phyloP scores from a whole-genome alignment of 2,888 invertebrate genomes.

The Acanthococcus lagerstroemiae region DNA sequence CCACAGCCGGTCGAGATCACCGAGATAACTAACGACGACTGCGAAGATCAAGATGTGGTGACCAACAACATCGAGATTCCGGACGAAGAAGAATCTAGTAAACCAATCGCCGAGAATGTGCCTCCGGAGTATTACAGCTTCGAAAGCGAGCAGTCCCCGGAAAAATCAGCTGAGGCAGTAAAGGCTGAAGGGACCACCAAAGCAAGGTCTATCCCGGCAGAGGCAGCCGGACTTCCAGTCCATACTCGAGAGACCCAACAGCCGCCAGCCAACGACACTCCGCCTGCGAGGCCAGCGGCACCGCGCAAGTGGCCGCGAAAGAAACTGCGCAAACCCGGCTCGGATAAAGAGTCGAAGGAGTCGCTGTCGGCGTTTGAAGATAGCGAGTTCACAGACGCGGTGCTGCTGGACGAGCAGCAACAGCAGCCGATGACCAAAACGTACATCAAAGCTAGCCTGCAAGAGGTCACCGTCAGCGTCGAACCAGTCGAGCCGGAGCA shows the following conservation, averaged over 20 bases:
- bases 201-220: conserved; percentile 40
- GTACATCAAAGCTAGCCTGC: conserved; percentile 40
- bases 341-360: conserved; percentile 31
- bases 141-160: not conserved
- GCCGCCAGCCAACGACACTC: conserved; percentile 33
- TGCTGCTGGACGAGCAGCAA: conserved; percentile 33
- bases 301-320: conserved; percentile 26
- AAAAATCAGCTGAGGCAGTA: not conserved
- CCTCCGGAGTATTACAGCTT: not conserved
- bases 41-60: not conserved
- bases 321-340: conserved; percentile 26
- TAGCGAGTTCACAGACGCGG: conserved; percentile 32
- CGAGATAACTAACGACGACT: conserved; percentile 2
- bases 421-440: conserved; percentile 33
- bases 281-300: not conserved
- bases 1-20: conserved; percentile 13
- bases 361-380: conserved; percentile 33
- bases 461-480: conserved; percentile 40
- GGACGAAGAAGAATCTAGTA: not conserved
- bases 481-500: conserved; percentile 30
- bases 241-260: conserved; percentile 40
- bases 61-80: conserved; percentile 7
- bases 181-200: conserved; percentile 8
- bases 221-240: conserved; percentile 46
- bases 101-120: not conserved